phyloP scores from a whole-genome alignment of 2,113 vertebrate species.

The Antechinus flavipes region DNA sequence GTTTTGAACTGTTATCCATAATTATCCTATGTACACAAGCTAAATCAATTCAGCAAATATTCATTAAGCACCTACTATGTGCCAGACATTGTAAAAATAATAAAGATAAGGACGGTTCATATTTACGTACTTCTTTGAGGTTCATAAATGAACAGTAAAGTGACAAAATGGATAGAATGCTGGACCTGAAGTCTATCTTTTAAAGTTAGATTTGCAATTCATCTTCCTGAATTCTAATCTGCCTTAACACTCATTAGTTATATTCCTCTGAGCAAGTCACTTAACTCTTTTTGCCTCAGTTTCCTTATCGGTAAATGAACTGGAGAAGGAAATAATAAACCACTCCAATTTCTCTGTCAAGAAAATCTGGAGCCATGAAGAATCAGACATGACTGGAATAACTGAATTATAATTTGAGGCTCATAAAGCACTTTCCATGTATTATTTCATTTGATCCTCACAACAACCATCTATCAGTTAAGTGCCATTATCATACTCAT shows the following conservation, averaged over 20 bases:
- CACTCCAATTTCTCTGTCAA: background rate
- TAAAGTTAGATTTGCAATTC: background rate
- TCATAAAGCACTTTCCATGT: background rate
- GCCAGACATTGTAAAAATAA: background rate
- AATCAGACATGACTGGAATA: background rate
- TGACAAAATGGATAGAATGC: background rate
- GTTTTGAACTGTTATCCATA: background rate
- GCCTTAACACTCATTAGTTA: too few relatives aligned
- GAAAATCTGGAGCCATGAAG: background rate
- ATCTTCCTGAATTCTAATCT: background rate
- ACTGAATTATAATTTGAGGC: background rate
- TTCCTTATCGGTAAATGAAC: background rate
- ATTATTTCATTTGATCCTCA: background rate
- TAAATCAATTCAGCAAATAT: background rate
- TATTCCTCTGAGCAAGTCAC: background rate
- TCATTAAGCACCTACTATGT: background rate
- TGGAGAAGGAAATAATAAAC: background rate
- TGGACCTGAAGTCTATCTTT: background rate
- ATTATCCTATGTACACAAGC: slow-evolving; percentile 14
- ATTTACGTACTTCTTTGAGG: background rate
- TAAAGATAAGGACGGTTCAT: background rate
- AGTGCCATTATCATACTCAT: background rate
- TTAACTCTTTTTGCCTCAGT: background rate
- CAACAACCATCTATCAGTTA: background rate
- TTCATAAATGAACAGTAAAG: background rate